Evolutionary conservation across 2,797 vertebrate genomes (phyloP).

Genomic region (Molossus alvarezi): DNA sequence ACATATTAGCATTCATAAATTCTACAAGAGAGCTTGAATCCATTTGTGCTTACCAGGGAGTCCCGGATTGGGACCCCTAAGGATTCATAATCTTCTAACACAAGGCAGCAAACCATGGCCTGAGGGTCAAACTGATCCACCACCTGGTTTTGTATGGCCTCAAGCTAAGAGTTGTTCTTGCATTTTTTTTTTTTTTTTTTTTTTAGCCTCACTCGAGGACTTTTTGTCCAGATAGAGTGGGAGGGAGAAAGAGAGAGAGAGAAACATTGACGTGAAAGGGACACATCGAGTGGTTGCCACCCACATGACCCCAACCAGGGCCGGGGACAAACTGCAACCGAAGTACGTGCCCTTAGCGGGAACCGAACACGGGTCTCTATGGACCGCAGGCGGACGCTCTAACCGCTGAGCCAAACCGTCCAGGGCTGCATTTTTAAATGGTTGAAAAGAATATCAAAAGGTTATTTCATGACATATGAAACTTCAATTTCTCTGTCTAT

Average conservation of each 20-base stretch:
- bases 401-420: no score
- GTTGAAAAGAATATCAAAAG: conserved; percentile 39
- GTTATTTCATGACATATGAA: neutral
- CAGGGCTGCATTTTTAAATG: conserved; percentile 10
- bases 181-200: conserved; percentile 41
- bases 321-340: no score
- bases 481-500: neutral
- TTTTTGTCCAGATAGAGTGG: no score
- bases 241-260: no score
- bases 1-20: neutral
- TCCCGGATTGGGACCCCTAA: neutral
- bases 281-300: no score
- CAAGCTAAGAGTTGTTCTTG: neutral
- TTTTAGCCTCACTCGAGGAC: no score
- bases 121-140: neutral
- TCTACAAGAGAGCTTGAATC: neutral
- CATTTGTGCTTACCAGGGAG: neutral
- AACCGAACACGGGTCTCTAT: no score
- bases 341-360: no score
- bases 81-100: neutral
- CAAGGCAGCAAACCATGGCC: neutral
- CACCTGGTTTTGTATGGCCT: neutral
- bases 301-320: no score
- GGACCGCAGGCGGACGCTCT: no score
- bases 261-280: no score